phyloP scores from a whole-genome alignment of 2,113 vertebrate species.

The Physeter macrocephalus region DNA sequence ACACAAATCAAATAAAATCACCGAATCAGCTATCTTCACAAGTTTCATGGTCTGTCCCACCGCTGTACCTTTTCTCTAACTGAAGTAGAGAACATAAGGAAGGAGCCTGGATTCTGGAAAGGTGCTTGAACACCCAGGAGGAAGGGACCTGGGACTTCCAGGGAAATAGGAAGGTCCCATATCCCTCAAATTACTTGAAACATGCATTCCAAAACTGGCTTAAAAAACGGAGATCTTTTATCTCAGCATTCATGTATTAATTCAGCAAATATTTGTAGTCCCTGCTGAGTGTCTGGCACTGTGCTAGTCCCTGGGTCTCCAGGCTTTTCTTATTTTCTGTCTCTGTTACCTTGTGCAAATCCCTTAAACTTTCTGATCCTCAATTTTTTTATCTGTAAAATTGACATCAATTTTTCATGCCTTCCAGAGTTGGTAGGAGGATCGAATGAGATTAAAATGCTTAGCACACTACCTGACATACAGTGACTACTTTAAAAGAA shows the following conservation, averaged over 20 bases:
- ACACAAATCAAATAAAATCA: neutral
- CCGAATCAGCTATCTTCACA: neutral
- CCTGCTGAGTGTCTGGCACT: neutral
- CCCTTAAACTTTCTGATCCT: neutral
- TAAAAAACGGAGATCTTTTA: neutral
- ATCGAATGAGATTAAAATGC: neutral
- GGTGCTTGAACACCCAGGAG: neutral
- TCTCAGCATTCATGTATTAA: neutral
- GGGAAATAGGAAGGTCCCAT: neutral
- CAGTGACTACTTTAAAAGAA: neutral
- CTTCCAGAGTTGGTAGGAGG: neutral
- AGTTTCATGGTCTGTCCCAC: neutral
- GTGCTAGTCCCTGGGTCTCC: neutral
- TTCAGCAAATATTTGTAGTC: neutral
- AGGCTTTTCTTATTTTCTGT: neutral
- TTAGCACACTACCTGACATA: neutral
- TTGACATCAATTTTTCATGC: neutral
- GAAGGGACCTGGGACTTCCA: neutral
- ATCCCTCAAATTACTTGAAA: neutral
- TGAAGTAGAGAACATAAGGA: neutral
- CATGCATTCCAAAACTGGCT: neutral
- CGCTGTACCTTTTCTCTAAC: neutral
- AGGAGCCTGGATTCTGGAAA: neutral
- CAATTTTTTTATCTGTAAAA: neutral
- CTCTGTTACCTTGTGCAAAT: neutral